Base-by-base conservation (phyloP, 2,113 vertebrate genomes). In the Archilochus colubris region DNA sequence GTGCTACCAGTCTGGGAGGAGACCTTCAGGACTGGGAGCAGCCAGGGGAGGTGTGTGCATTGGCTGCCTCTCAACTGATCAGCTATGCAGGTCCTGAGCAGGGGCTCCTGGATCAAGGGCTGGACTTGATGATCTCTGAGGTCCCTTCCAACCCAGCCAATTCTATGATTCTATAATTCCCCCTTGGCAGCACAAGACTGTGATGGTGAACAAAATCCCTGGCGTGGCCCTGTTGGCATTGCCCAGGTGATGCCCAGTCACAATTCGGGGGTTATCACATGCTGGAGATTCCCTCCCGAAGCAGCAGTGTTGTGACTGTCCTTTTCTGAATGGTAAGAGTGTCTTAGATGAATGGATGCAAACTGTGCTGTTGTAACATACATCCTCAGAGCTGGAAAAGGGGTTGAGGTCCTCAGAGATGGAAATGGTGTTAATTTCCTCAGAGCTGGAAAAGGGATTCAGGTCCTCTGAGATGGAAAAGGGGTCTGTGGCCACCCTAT, bases 401-500 rank as follows among this genome's bases (percentile, higher is more conserved):
- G 10, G 38, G 12, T 12, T 40, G 38, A 40, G 38, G 9, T 44
- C 38, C n/a, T 68, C 55, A 16, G 50, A 70, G 28, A 25, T 91
- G 54, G 23, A 73, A 33, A 53, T 68, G 40, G 10, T 40, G 38
- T 40, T 40, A 40, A 40, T 40, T 40, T 50, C 44, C n/a, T 68
- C 50, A 16, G 50, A 70, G 31, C 28, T 91, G 50, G 25, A 73
- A 33, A 53, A 73, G 40, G 10, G 31, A 13, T 20, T 10, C 20
- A 1, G 7, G 20, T 48, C 44, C n/a, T 68, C 54, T 14, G 50
- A 70, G 31, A 24, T 91, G 53, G 25, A 76, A 38, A 53, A 73
- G 40, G 10, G 12, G 18, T 33, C 89, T 0, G 0, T 61, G 7
- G 23, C 58, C 75, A 40, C 25, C 0, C 3, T 17, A 18, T 12